Base-by-base conservation (phyloP, 2,888 invertebrate species). In the Synanthedon formicaeformis region DNA sequence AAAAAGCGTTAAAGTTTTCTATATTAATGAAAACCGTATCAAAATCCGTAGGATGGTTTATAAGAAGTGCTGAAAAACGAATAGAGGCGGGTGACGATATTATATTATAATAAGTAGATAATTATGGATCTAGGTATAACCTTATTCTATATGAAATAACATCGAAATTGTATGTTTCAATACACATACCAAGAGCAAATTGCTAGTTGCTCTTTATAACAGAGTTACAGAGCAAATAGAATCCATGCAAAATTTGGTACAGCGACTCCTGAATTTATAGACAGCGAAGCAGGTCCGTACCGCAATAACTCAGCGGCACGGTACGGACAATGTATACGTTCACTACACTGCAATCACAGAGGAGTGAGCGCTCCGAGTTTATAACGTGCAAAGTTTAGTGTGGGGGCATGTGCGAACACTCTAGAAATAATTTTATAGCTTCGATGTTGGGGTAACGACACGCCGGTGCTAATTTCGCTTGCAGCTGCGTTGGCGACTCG, bases 381-480 rank as follows among this genome's bases (percentile, higher is more conserved):
- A 69, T 61, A 69, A 65, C 58, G 69, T 64, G 70, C 62, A 62
- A 69, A 64, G 59, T 48, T 54, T 62, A 64, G 61, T 57, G 58
- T 57, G 61, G 58, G 57, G 66, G 60, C 71, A 75, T 71, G 71
- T 75, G 78, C 67, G 66, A 67, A 69, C 54, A 67, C 66, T 72
- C 73, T 75, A 63, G 60, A 77, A 78, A 78, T 78, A 78, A 72
- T 72, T 69, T 69, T 64, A 69, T 70, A 18, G 66, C 67, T 63
- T 60, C 63, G 59, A 58, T 60, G 63, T 62, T 58, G 62, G 66
- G 65, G 64, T 64, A 65, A 64, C 65, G 66, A 64, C 64, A 57
- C 63, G 57, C 54, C 57, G 55, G 51, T 56, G 64, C 65, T 66
- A 66, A 66, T 65, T 66, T 60, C 52, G 59, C 65, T 62, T 61